These are phyloP conservation scores for Pollenia griseotomentosa DNA, from an alignment of 2,888 invertebrate species.

Conservation along the genomic window DNA sequence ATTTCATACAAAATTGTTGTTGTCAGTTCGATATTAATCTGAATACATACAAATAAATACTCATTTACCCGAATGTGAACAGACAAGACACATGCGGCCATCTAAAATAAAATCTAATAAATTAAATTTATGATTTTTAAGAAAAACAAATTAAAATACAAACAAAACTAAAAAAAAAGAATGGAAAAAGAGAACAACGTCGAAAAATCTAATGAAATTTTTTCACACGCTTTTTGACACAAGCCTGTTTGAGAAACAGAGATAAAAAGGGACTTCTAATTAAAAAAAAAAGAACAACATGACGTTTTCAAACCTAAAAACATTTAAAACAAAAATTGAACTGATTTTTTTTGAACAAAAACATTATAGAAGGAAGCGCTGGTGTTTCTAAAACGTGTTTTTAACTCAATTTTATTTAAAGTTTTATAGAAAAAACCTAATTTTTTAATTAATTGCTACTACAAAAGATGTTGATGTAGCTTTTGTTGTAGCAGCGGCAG, in stretches of 20 bases:
- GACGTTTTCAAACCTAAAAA: slow-evolving; percentile 43
- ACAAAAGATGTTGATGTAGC: not conserved
- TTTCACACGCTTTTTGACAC: slow-evolving; percentile 68
- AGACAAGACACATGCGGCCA: not conserved
- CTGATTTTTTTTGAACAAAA: slow-evolving; percentile 21
- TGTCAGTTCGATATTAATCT: slow-evolving; percentile 63
- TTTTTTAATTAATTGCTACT: slow-evolving; percentile 74
- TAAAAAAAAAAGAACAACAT: slow-evolving; percentile 33
- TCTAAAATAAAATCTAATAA: slow-evolving; percentile 65
- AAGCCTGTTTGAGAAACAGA: not conserved
- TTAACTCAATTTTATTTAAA: slow-evolving; percentile 74
- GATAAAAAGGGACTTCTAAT: slow-evolving; percentile 12
- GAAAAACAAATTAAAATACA: slow-evolving; percentile 67
- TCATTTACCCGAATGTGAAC: not conserved
- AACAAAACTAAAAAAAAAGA: slow-evolving; percentile 14
- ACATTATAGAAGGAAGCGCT: slow-evolving; percentile 31
- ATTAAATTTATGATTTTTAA: slow-evolving; percentile 72
- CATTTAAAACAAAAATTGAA: slow-evolving; percentile 40
- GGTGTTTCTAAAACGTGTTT: slow-evolving; percentile 59
- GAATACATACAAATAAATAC: slow-evolving; percentile 13
- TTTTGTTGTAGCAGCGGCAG: not conserved
- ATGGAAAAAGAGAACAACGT: not conserved
- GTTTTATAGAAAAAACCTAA: slow-evolving; percentile 46
- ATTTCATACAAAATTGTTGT: slow-evolving; percentile 32
- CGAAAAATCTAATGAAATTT: slow-evolving; percentile 60